Evolutionary conservation across 2,888 invertebrate species (phyloP), one percentile per base, ranked within the genome.

Genomic region (Trissolcus japonicus): DNA sequence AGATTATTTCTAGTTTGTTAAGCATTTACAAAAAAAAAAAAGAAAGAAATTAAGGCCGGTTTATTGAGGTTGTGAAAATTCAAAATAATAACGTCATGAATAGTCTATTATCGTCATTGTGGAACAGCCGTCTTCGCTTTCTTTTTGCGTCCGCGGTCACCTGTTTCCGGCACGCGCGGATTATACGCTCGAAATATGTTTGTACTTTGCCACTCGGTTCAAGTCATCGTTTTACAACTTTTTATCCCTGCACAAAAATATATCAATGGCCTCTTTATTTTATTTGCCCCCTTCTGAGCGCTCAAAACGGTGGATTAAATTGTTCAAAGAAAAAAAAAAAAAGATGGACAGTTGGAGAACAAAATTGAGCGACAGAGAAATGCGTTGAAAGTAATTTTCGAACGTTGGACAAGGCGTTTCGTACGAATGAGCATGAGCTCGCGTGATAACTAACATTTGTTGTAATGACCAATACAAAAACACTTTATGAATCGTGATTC

Each of bases 81-180:
- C 25, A 55, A 46, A 48, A 61, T 55, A 69, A 55, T 48, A 61
- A 61, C 50, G 48, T 55, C 21, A 55, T 54, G 68, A 60, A 60
- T 60, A 60, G 54, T 19, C 19, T 55, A 60, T 60, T 68, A 68
- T 68, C 68, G 68, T 54, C 60, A 68, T 14, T 17, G 53, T 14
- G 60, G 14, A 68, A 54, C 68, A 13, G 56, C 62, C 60, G 65
- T 46, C 54, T 60, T 54, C 41, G 59, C 60, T 63, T 53, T 50
- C 62, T 65, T 63, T 35, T 61, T 73, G 59, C 54, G 29, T 40
- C 53, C 29, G 50, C 41, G 55, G 65, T 73, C 66, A 73, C 66
- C 66, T 73, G 66, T 66, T 73, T 65, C 72, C 72, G 72, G 72
- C 65, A 73, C 72, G 72, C 72, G 65, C 48, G 60, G 60, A 54